Percentiles rank a stretch among this genome's conserved stretches.
Evolutionary conservation across 2,888 invertebrate species (phyloP).

Genomic region (Brachylomia viminalis): DNA sequence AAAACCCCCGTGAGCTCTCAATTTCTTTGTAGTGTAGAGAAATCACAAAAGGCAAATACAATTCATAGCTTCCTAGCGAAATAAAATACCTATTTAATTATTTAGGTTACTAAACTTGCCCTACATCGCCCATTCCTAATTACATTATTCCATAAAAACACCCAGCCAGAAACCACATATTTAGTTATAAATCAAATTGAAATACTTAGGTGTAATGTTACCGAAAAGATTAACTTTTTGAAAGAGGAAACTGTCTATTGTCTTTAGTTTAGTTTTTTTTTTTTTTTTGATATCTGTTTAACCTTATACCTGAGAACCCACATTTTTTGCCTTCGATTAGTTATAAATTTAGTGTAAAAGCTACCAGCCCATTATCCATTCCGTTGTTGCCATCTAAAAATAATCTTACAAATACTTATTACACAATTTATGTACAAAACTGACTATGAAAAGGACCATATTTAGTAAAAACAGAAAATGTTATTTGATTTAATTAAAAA

Average conservation of each 20-base stretch:
- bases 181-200: slow-evolving; percentile 21
- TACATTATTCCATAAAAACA: slow-evolving; percentile 6
- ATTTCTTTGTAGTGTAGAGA: too few species aligned
- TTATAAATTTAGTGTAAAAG: not conserved
- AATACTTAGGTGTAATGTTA: slow-evolving; percentile 10
- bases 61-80: too few species aligned
- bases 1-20: too few species aligned
- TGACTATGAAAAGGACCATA: slow-evolving; percentile 20
- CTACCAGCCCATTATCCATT: too few species aligned
- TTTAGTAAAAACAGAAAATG: not conserved
- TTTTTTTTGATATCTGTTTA: not conserved
- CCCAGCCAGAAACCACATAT: not conserved
- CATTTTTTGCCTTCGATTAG: not conserved
- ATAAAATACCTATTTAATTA: too few species aligned
- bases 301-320: not conserved
- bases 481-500: not conserved
- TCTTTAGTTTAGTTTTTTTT: not conserved
- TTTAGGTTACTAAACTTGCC: too few species aligned
- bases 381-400: not conserved
- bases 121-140: too few species aligned
- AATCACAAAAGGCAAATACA: too few species aligned
- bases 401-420: not conserved
- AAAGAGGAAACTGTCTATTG: slow-evolving; percentile 10
- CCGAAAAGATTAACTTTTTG: slow-evolving; percentile 9
- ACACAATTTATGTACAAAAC: slow-evolving; percentile 33